Base-by-base conservation (phyloP, 2,113 vertebrate species). In the Myrmophylax atrothorax region DNA sequence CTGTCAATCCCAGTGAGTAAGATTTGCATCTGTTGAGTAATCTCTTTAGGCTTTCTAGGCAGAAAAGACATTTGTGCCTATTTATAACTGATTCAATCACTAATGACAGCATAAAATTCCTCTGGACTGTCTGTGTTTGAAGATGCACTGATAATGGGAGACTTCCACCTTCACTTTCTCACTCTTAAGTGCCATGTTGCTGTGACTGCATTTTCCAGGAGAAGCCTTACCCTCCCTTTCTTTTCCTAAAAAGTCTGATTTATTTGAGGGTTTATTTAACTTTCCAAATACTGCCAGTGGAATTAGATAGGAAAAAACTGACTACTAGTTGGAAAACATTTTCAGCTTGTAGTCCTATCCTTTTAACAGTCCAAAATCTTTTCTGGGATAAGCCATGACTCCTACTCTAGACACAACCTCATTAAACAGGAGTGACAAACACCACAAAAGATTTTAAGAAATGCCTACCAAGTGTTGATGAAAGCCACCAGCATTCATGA, bases 1-100 rank as follows among this genome's bases (percentile, higher is more conserved):
- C 50, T 90, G 50, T 47, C 91, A 93, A 26, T 77, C 76, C 75
- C 42, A 70, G 73, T 9, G 58, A 87, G 46, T 29, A 84, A 66
- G 70, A 80, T 89, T 38, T 89, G 78, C 75, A 88, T 92, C 53
- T 87, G 58, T 87, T 35, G 46, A 60, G 55, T 75, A 93, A 95
- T 70, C 74, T 66, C 59, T 93, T 24, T 26, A 77, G 82, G 67
- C 53, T 83, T 95, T 87, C 79, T 49, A 56, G 15, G 66, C 82
- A 91, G 83, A 95, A 73, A 89, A 55, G 42, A 24, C 24, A 79
- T 69, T 93, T 84, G 75, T 89, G 38, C 58, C 95, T 91, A 86
- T 95, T 95, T 93, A 77, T 96, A 94, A 87, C 66, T 38, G 52
- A 96, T 84, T 94, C 60, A 62, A 8, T 88, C 78, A 78, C 88